Percentiles rank a stretch among this genome's conserved stretches.
These are phyloP conservation scores for Lichenostomus cassidix DNA, from an alignment of 2,113 vertebrate genomes.

Conservation along the genomic window DNA sequence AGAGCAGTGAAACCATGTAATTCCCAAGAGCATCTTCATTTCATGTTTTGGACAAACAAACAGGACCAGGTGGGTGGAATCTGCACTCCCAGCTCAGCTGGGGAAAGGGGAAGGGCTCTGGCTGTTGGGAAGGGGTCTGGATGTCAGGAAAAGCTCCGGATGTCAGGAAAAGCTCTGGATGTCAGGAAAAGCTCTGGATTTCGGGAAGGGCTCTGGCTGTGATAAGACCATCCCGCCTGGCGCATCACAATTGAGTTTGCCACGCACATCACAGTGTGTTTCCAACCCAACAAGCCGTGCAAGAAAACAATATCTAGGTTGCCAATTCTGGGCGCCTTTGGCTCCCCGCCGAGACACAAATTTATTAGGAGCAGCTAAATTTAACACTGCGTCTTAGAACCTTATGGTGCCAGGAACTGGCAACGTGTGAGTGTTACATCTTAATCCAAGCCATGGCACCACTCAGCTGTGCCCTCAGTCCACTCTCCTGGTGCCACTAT, in stretches of 20 bases:
- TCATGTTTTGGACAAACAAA: background rate
- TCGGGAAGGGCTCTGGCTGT: background rate
- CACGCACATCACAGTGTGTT: background rate
- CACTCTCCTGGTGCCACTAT: background rate
- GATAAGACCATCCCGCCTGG: background rate
- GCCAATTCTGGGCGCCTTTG: conserved; percentile 1
- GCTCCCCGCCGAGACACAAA: conserved; percentile 2
- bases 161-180: background rate
- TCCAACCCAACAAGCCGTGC: conserved; percentile 8
- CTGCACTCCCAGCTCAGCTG: background rate
- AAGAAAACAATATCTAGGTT: conserved; percentile 10
- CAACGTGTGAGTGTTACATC: background rate
- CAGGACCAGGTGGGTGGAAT: background rate
- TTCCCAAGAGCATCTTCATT: conserved; percentile 18
- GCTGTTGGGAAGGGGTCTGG: background rate
- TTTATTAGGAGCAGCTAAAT: conserved; percentile 6
- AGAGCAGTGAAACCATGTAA: background rate
- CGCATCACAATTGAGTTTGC: background rate
- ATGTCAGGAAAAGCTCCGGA: background rate
- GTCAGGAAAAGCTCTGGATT: background rate
- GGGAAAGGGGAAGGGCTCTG: background rate
- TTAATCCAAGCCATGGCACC: background rate
- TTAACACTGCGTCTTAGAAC: background rate
- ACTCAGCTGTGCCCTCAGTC: background rate
- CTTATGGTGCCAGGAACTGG: background rate